These are phyloP conservation scores for Philereme vetulata DNA, from an alignment of 2,888 invertebrate species.

Conservation along the genomic window DNA sequence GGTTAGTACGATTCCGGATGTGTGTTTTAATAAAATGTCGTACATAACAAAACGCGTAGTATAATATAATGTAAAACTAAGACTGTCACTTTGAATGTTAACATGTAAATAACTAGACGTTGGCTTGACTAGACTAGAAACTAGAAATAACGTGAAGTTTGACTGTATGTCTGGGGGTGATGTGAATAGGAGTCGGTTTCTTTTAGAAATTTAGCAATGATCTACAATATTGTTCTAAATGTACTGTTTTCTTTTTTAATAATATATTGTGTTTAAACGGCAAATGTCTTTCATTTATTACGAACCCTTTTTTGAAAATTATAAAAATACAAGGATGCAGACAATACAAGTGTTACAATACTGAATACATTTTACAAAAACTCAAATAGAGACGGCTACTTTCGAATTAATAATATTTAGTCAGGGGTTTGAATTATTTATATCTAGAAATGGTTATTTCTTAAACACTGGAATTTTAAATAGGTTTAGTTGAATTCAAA, in stretches of 20 bases:
- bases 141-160: slow-evolving; percentile 20
- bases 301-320: background rate
- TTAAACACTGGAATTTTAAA: too few relatives aligned
- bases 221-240: slow-evolving; percentile 81
- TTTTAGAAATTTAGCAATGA: slow-evolving; percentile 46
- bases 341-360: background rate
- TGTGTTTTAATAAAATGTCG: background rate
- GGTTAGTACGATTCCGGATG: too few relatives aligned
- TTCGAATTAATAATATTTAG: too few relatives aligned
- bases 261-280: slow-evolving; percentile 83
- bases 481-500: too few relatives aligned
- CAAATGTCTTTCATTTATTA: slow-evolving; percentile 39
- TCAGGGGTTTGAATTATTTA: too few relatives aligned
- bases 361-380: background rate
- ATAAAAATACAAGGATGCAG: background rate
- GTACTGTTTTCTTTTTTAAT: slow-evolving; percentile 78
- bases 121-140: slow-evolving; percentile 23
- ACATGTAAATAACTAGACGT: slow-evolving; percentile 25
- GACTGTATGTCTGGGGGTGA: slow-evolving; percentile 17
- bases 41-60: background rate
- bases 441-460: too few relatives aligned
- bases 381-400: too few relatives aligned
- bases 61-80: slow-evolving; percentile 19
- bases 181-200: slow-evolving; percentile 24
- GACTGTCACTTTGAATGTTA: slow-evolving; percentile 18